Base-by-base conservation (phyloP, 2,888 invertebrate genomes). In the Thereva unica region DNA sequence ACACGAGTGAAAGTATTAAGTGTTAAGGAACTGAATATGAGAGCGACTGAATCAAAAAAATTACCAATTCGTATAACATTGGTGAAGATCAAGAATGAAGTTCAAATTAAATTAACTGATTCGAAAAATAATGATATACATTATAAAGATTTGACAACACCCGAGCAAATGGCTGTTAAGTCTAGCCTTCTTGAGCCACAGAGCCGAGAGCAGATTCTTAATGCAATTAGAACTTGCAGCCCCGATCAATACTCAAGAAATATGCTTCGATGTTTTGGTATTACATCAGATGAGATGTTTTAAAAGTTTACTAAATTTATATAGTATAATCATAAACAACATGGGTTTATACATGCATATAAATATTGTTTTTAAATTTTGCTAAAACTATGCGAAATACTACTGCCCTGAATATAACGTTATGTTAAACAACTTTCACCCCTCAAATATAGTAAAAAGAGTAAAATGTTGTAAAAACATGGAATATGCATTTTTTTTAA, bases 101-200 rank as follows among this genome's bases (percentile, higher is more conserved):
- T 64, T 34, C 55, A 64, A 54, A 64, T 64, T 5, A 64, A 64
- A 23, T 41, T 64, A 34, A 55, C 47, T 0, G 55, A 55, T 49
- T 45, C 54, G n/a, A 54, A 38, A 55, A 37, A 23, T 45, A 47
- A 9, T 9, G 55, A 55, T 23, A 55, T 64, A 6, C 38, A 55
- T 35, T 64, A 41, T 23, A 34, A 3, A 3, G 47, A 44, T 5
- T 44, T 64, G 34, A 40, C 34, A 0, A 7, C 40, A 0, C 55
- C 54, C n/a, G 55, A 64, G 38, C 54, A 64, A 37, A 4, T 10
- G 4, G 55, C 55, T 5, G 55, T 64, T 9, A 54, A 54, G 10
- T 47, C 9, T 5, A 64, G 55, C 34, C 49, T 64, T 4, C 5
- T 55, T 6, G 23, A 49, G 12, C 47, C 64, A 35, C 2, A 9